Base-by-base conservation (phyloP, 2,797 vertebrate species). In the Takifugu rubripes region DNA sequence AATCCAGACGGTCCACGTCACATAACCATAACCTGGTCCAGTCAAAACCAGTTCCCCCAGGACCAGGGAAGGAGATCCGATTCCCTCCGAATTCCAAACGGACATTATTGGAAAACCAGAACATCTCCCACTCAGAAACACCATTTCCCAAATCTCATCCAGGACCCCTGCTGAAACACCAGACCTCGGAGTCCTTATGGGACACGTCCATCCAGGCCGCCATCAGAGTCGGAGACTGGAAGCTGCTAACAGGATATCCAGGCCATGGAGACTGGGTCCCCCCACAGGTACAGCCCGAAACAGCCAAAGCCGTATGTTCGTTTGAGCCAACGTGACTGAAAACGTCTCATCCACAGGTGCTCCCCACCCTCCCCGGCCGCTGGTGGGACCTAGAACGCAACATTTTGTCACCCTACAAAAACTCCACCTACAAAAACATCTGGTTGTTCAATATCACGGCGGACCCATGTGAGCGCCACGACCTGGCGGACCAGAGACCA, bases 361-460 rank as follows among this genome's bases (percentile, higher is more conserved):
- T 97, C 40, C 90, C 93, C 49, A 91, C 90, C 61, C 94, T 98
- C 17, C 92, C 94, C 0, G 94, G 93, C 6, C 94, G 91, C 78
- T 99, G 97, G 97, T 99, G 96, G 96, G 94, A 95, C 85, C 89
- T 99, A 11, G 97, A 98, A 54, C 91, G 96, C 1, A 21, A 59
- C 51, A 17, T 55, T 3, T 21, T 24, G 0, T 42, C 62, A 0
- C 9, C 3, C 26, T 26, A 52, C 46, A 85, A 91, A 78, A 86
- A 87, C 17, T 79, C 84, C 6, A 65, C 80, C 3, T 65, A 62
- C 40, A 92, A 91, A 70, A 92, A 88, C 0, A 24, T 97, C 61
- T 98, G 96, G 96, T 91, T 99, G 51, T 99, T 96, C 87, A 98
- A 99, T 88, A 95, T 99, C 89, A 97, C 93, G 0, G 93, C 86